Base-by-base conservation (phyloP, 2,888 invertebrate genomes). In the Cephus pygmeus region DNA sequence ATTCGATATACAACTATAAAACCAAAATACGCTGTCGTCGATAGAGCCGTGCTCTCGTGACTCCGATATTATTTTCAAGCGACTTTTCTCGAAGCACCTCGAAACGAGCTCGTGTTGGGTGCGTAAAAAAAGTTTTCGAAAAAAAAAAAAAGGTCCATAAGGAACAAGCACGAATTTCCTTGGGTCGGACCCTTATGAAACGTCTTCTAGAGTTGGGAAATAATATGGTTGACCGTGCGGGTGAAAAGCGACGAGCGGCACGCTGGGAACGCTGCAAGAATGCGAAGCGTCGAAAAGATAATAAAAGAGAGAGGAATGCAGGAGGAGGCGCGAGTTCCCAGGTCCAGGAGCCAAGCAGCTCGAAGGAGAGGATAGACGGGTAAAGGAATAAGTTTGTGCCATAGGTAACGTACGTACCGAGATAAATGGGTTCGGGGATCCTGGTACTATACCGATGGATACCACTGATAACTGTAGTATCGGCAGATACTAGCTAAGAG, bases 281-380 rank as follows among this genome's bases (percentile, higher is more conserved):
- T 90, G 90, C 88, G 88, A 90, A 88, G 88, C 87, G 87, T 81
- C 87, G 85, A 87, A 89, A 89, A 23, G 56, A 9, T 23, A 56
- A 23, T 56, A 56, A 56, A 56, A 23, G 56, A 9, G 40, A 15
- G 40, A 40, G 6, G 40, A 40, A 15, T 40, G 1, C 89, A 89
- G 85, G 84, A 86, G 85, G 83, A 79, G 81, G 35, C 74, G 82
- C 35, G 86, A 84, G 86, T 89, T 88, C 87, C 87, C 88, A 85
- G 88, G 87, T 88, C 86, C 87, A 85, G 81, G 1, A 84, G 83
- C 86, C 85, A 85, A 83, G 82, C 84, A 85, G 85, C 86, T 82
- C 80, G 78, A 83, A 85, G 85, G 82, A 82, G 80, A 78, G 82
- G 81, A 80, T 80, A 78, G 35, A 79, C 77, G 80, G 80, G 71